Evolutionary conservation across 2,113 vertebrate species (phyloP), one percentile per base, ranked within the genome.

Genomic region (Gila orcuttii): DNA sequence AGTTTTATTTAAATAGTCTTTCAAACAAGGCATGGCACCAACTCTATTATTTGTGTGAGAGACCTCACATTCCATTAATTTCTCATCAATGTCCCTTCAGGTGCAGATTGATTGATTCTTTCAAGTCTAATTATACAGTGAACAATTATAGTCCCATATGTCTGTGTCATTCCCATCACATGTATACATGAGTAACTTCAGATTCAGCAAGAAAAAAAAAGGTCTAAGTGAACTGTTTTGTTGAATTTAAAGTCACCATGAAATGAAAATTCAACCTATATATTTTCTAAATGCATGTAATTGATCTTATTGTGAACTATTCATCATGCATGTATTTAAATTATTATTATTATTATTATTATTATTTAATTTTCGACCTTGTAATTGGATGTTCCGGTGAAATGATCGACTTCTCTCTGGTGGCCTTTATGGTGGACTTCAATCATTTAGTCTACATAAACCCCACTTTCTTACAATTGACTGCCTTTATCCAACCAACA

Each of bases 21-120:
- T 57, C 19, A 57, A 81, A 75, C 55, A 68, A 74, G 52, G 69
- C 71, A 83, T 6, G 39, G 17, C 60, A 45, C 23, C 21, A 50
- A 33, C 42, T 17, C 13, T 10, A 6, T 68, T 50, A 17, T 50
- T 68, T 69, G 42, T 55, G 28, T 50, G 45, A 36, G 64, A 69
- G 64, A 69, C 80, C 45, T 82, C 62, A 15, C 62, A 42, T 59
- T 59, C 64, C 50, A 81, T 76, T 84, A 33, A 69, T 84, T 64
- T 69, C 76, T 74, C 62, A 59, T 86, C 60, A 23, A 2, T 80
- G 78, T 36, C 25, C 36, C 78, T 82, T 12, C 42, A 81, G 68
- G 52, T 52, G 28, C 13, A 39, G 8, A 50, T 6, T 75, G 68
- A 64, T 28, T 74, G 68, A 74, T 74, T 13, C 69, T 39, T 73